Conservation (phyloP, 2,888 invertebrate genomes). For the Mechanitis messenoides region DNA sequence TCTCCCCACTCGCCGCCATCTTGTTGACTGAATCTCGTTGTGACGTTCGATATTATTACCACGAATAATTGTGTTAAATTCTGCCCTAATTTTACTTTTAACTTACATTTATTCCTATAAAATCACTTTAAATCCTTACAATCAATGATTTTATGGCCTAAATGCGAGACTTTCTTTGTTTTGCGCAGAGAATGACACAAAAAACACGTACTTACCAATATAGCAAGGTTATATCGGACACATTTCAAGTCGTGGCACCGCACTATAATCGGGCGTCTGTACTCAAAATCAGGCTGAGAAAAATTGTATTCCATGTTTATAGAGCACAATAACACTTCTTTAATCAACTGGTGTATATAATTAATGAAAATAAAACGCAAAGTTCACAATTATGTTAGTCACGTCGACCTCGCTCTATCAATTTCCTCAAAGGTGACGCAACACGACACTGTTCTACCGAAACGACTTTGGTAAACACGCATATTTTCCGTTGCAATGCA, state of each 20-base stretch:
- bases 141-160: neutral
- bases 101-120: slow-evolving; percentile 8
- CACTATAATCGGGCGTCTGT: slow-evolving; percentile 71
- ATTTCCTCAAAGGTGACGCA: slow-evolving; percentile 77
- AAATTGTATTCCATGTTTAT: slow-evolving; percentile 58
- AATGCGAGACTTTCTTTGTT: slow-evolving; percentile 11
- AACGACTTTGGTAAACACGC: slow-evolving; percentile 77
- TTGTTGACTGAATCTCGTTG: slow-evolving; percentile 66
- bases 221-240: slow-evolving; percentile 73
- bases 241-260: slow-evolving; percentile 65
- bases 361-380: slow-evolving; percentile 51
- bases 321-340: slow-evolving; percentile 50
- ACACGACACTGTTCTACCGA: slow-evolving; percentile 76
- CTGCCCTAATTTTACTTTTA: slow-evolving; percentile 36
- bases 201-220: slow-evolving; percentile 65
- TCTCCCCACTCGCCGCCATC: slow-evolving; percentile 76
- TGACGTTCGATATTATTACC: slow-evolving; percentile 74
- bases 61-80: slow-evolving; percentile 51
- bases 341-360: slow-evolving; percentile 44
- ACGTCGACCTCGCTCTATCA: slow-evolving; percentile 75
- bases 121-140: neutral
- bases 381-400: slow-evolving; percentile 68
- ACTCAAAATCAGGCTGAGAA: slow-evolving; percentile 62
- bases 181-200: slow-evolving; percentile 41
- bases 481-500: slow-evolving; percentile 78